Percentiles rank a stretch among this genome's conserved stretches.
phyloP scores from a whole-genome alignment of 2,113 vertebrate genomes.

The Sarotherodon lohbergeri region DNA sequence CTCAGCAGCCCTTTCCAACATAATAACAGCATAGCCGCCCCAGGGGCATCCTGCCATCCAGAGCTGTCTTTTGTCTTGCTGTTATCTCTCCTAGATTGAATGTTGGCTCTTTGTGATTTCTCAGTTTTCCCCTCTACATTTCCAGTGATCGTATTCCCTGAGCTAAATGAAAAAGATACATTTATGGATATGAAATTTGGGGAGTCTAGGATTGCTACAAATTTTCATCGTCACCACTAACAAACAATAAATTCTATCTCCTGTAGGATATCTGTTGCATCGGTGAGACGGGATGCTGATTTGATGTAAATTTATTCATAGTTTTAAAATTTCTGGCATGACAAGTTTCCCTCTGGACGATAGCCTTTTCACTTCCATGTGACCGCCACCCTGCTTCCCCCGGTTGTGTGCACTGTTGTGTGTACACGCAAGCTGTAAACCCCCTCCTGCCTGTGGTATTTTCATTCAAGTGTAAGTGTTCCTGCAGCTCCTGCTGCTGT shows the following conservation, averaged over 20 bases:
- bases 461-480: slow-evolving; percentile 38
- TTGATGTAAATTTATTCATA: slow-evolving; percentile 51
- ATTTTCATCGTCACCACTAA: background rate
- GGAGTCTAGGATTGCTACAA: background rate
- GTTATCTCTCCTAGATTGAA: slow-evolving; percentile 58
- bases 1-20: slow-evolving; percentile 61
- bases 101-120: slow-evolving; percentile 43
- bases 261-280: background rate
- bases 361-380: slow-evolving; percentile 9
- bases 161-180: slow-evolving; percentile 19
- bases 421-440: background rate
- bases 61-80: slow-evolving; percentile 38
- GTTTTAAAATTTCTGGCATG: slow-evolving; percentile 15
- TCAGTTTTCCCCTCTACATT: slow-evolving; percentile 7
- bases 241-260: background rate
- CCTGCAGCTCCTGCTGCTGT: slow-evolving; percentile 45
- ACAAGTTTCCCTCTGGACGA: slow-evolving; percentile 34
- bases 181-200: background rate
- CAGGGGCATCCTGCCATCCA: slow-evolving; percentile 60
- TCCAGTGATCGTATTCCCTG: slow-evolving; percentile 40
- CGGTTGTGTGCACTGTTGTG: background rate
- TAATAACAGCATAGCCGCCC: slow-evolving; percentile 61
- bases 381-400: slow-evolving; percentile 1
- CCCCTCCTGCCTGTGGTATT: background rate
- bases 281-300: slow-evolving; percentile 10